Evolutionary conservation across 2,113 vertebrate species (phyloP), one percentile per base, ranked within the genome.

Genomic region (Boulengeromyrus knoepffleri): DNA sequence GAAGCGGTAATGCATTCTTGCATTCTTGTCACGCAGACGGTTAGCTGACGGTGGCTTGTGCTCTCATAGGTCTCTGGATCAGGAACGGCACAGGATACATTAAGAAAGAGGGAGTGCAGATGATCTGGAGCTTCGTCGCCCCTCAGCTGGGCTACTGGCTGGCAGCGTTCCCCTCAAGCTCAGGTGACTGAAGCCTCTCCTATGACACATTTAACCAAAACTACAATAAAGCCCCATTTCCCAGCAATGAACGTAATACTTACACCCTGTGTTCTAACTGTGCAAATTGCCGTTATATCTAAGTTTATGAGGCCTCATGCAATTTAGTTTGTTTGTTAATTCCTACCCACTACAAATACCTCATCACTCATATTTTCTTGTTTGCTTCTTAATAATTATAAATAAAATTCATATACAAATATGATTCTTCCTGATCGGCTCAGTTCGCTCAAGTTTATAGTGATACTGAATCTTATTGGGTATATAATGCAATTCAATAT

Each of bases 131-230:
- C 12, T 97, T 96, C 27, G 89, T 95, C 42, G 95, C 96, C 50
- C 92, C 95, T 0, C 96, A 96, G 91, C 92, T 97, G 90, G 97
- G 97, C n/a, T 97, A 97, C 92, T 97, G 96, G 96, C 95, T 95
- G 0, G 97, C 97, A 0, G 97, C 96, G n/a, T 95, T 97, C 91
- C 95, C 96, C 17, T 95, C 96, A 21, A 93, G 93, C 21, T 93
- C 92, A 45, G 92, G 96, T 94, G 80, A 89, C 74, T 3, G 36
- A 21, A 86, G 52, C 86, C 49, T 56, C 17, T 15, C 13, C 15
- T 0, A 1, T 31, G n/a, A 12, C 9, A 21, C 17, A 19, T 12
- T 46, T 13, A 24, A 36, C 56, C 87, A 21, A 47, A 24, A 45
- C 83, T 46, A 49, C 46, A 27, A 88, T 39, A 45, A 7, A 46